Evolutionary conservation across 2,113 vertebrate species (phyloP), one percentile per base, ranked within the genome.

Genomic region (Pimephales promelas): DNA sequence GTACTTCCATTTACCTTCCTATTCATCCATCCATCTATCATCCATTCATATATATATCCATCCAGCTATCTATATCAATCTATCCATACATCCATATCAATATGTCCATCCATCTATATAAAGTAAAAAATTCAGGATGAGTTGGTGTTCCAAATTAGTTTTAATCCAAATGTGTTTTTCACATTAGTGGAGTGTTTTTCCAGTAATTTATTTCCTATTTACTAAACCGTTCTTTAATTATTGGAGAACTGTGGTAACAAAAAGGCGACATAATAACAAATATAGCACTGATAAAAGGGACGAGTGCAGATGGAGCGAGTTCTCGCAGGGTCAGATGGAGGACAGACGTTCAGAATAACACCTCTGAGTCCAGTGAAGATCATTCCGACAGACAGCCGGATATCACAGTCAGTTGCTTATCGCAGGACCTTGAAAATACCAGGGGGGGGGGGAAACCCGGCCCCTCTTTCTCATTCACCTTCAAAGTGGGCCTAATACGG

Each of bases 341-440:
- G 77, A 76, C 68, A 79, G 22, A 45, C 57, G 13, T 61, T 79
- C 75, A 80, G 26, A 79, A 45, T 66, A 24, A 79, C 76, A 82
- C 73, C 14, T 66, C 61, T 22, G 45, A 72, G 61, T 61, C 64
- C 49, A 66, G 45, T 71, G 59, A 68, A 73, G 82, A 82, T 84
- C 79, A 72, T 64, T 26, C 72, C 24, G 22, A 71, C 79, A 83
- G 86, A 72, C 83, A 73, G 79, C 54, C 40, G 56, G 40, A 85
- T 82, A 85, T 72, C 76, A 71, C 68, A 68, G 86, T 83, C 81
- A 70, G 20, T 61, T 56, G 52, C 72, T 83, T 84, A 88, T 83
- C 79, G 70, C 61, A 72, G 57, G 26, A 86, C 78, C 73, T 57
- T 85, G 87, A 84, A 83, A 81, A 88, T 81, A 36, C 34, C 64